phyloP scores from a whole-genome alignment of 2,888 invertebrate species.

The Sialis fuliginosa region DNA sequence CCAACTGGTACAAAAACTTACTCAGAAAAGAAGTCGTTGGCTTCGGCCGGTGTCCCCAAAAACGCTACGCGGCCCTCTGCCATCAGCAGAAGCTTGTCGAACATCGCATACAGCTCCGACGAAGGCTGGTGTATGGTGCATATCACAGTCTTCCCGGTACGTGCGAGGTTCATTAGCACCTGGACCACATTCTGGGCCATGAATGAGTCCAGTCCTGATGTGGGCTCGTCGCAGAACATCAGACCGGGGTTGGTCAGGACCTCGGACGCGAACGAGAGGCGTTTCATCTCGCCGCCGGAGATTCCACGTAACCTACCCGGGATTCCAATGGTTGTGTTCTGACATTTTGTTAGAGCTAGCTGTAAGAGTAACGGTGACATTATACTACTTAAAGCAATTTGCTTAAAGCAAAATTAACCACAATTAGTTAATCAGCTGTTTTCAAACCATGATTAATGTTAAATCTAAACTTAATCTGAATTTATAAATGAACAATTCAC shows the following conservation, averaged over 20 bases:
- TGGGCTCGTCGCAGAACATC: conserved; percentile 95
- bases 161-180: conserved; percentile 50
- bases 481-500: too few species aligned
- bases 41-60: conserved; percentile 63
- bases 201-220: conserved; percentile 89
- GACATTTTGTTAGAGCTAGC: conserved; percentile 76
- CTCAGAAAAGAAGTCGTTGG: conserved; percentile 64
- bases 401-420: too few species aligned
- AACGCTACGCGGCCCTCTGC: conserved; percentile 84
- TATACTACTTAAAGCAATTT: neutral
- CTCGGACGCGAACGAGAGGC: conserved; percentile 93
- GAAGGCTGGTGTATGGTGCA: conserved; percentile 93
- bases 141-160: conserved; percentile 75
- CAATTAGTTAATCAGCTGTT: too few species aligned
- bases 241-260: conserved; percentile 86
- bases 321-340: conserved; percentile 77
- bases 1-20: conserved; percentile 28
- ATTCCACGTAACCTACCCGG: conserved; percentile 79
- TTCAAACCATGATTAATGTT: too few species aligned
- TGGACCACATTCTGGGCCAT: conserved; percentile 91
- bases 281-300: conserved; percentile 91
- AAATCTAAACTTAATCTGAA: too few species aligned
- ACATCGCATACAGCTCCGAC: conserved; percentile 76
- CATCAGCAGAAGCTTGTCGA: conserved; percentile 76
- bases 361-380: conserved; percentile 22